Base-by-base conservation (phyloP, 2,888 invertebrate species). In the Timandra comae region DNA sequence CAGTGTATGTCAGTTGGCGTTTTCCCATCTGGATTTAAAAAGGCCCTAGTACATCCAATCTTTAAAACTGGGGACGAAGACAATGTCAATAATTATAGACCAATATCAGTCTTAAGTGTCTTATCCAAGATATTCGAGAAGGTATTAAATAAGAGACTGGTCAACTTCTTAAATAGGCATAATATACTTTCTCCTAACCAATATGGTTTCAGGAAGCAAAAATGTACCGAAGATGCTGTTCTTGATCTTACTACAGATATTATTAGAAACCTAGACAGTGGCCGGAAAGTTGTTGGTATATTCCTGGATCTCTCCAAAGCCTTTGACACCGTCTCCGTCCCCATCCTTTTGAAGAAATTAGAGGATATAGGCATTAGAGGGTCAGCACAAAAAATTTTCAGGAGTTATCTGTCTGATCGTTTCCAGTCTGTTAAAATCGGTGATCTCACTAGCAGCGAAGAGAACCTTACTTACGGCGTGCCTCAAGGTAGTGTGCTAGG, bases 61-160 rank as follows among this genome's bases (percentile, higher is more conserved):
- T 27, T 31, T 7, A 48, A 51, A 20, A 21, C 9, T 27, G 46
- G 50, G 12, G 27, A 38, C 6, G 39, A 31, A 30, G 29, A 22
- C 27, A 5, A 30, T 35, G 43, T 43, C 7, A 30, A 29, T 22
- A 49, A 49, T 13, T 49, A 44, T 30, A 32, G 46, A 4, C 44
- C 46, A 4, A 49, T 46, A 10, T 39, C 49, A 9, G 27, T 49
- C 1, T 30, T 46, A 2, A 6, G 40, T 6, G 27, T 34, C 0
- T 4, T 47, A 0, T 44, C 48, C 0, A 52, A 49, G 25, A 22
- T 52, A 8, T 12, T 47, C 0, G 45, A 52, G 23, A 24, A 28
- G 8, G 4, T 48, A 9, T 20, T 48, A n/a, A 43, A 45, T 19
- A 31, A 12, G 2, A 27, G 27, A 19, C 29, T 36, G 1, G n/a